phyloP scores from a whole-genome alignment of 2,113 vertebrate species.

The Poecile atricapillus region DNA sequence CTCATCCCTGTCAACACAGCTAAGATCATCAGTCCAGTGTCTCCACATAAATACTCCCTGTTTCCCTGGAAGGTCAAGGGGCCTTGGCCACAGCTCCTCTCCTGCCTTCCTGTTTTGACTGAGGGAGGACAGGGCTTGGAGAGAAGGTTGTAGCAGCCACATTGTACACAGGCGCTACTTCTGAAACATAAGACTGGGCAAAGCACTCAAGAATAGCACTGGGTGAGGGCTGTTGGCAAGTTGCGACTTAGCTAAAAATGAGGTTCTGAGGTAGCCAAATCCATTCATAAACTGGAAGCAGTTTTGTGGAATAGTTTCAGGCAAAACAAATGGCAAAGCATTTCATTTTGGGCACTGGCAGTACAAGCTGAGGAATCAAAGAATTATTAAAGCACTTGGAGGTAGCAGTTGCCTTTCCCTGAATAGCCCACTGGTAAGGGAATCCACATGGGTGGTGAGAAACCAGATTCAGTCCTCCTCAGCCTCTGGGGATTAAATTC shows the following conservation, averaged over 20 bases:
- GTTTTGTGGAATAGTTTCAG: conserved; percentile 66
- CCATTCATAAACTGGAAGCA: conserved; percentile 64
- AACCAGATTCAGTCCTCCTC: conserved; percentile 7
- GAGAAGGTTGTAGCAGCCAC: conserved; percentile 23
- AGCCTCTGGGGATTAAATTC: neutral
- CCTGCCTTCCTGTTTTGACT: conserved; percentile 57
- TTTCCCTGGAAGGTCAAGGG: conserved; percentile 58
- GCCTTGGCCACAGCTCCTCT: conserved; percentile 18
- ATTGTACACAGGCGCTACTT: neutral
- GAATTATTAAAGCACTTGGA: conserved; percentile 52
- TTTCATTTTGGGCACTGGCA: conserved; percentile 64
- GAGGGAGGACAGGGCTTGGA: conserved; percentile 29
- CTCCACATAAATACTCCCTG: conserved; percentile 1
- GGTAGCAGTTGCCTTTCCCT: conserved; percentile 32
- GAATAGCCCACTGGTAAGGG: neutral
- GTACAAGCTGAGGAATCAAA: conserved; percentile 62
- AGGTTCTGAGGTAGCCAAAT: conserved; percentile 60
- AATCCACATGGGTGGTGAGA: conserved; percentile 16
- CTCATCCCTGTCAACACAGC: conserved; percentile 57
- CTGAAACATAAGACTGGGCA: conserved; percentile 53
- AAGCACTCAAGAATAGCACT: neutral
- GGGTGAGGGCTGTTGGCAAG: conserved; percentile 57
- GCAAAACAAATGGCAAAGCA: conserved; percentile 60
- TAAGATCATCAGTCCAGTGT: neutral
- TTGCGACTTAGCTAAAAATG: conserved; percentile 20